These are phyloP conservation scores for Selene dorsalis DNA, from an alignment of 2,797 vertebrate genomes.

Conservation along the genomic window DNA sequence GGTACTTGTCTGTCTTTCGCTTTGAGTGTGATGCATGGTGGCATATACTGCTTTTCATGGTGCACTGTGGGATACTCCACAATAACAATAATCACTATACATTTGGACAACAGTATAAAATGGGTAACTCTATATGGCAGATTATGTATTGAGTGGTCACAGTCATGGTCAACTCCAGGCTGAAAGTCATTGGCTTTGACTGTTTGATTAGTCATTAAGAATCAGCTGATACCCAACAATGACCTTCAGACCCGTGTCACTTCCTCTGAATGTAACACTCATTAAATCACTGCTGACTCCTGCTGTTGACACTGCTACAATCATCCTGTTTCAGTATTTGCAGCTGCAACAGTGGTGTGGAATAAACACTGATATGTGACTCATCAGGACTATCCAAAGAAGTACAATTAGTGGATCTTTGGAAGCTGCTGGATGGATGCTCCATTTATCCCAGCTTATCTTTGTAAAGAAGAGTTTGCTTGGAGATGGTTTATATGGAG, in stretches of 20 bases:
- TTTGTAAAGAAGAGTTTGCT: neutral
- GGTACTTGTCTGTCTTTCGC: too few species aligned
- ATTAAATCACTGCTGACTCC: neutral
- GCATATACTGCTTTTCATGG: too few species aligned
- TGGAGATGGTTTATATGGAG: neutral
- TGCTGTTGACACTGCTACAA: neutral
- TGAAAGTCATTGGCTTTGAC: neutral
- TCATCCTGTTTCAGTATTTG: neutral
- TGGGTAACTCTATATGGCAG: too few species aligned
- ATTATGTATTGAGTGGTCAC: neutral
- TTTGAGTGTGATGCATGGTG: too few species aligned
- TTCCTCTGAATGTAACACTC: neutral
- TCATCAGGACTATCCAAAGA: conserved; percentile 4
- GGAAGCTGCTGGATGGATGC: neutral
- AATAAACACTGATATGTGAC: neutral
- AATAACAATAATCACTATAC: too few species aligned
- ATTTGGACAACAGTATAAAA: too few species aligned
- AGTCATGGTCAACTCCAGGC: neutral
- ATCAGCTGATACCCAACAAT: neutral
- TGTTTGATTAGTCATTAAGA: conserved; percentile 26
- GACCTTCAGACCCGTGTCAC: conserved; percentile 19
- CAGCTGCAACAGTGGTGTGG: neutral
- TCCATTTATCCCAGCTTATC: neutral
- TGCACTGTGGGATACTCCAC: too few species aligned
- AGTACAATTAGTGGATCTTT: neutral